Percentiles rank a stretch among this genome's conserved stretches.
Conservation (phyloP, 2,113 vertebrate genomes). For the Melanocharis versteri region DNA sequence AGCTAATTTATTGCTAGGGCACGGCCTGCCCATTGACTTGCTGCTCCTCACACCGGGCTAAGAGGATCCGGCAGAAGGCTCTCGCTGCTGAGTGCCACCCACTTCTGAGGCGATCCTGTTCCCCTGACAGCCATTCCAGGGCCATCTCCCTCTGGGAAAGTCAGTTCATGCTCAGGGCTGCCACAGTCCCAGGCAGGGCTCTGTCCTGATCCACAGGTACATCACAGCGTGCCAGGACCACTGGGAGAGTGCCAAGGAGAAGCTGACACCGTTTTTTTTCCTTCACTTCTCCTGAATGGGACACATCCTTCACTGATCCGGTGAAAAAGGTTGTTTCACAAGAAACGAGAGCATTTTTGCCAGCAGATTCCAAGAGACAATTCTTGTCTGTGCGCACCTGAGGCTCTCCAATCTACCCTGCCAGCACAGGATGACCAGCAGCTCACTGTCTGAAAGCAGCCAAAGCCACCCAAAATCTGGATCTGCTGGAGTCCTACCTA, state of each 20-base stretch:
- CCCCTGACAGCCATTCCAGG: accelerated
- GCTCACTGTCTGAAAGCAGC: neutral
- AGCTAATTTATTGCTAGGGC: neutral
- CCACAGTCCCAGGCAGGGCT: neutral
- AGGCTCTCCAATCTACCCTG: neutral
- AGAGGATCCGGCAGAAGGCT: neutral
- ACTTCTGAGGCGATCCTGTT: accelerated
- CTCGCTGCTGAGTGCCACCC: accelerated
- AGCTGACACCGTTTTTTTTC: accelerated
- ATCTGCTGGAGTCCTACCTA: neutral
- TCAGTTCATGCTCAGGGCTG: accelerated
- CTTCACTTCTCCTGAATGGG: neutral
- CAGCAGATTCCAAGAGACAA: neutral
- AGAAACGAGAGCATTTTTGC: neutral
- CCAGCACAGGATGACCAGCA: accelerated
- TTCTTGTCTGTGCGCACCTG: neutral
- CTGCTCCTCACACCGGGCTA: neutral
- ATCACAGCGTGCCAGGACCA: accelerated
- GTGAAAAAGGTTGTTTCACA: neutral
- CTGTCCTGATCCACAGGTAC: too few relatives aligned
- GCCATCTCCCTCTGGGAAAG: neutral
- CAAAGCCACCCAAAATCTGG: neutral
- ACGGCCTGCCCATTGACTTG: neutral
- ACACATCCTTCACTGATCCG: neutral
- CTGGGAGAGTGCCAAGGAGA: accelerated